Evolutionary conservation across 2,797 vertebrate genomes (phyloP), one percentile per base, ranked within the genome.

Genomic region (Mus caroli): DNA sequence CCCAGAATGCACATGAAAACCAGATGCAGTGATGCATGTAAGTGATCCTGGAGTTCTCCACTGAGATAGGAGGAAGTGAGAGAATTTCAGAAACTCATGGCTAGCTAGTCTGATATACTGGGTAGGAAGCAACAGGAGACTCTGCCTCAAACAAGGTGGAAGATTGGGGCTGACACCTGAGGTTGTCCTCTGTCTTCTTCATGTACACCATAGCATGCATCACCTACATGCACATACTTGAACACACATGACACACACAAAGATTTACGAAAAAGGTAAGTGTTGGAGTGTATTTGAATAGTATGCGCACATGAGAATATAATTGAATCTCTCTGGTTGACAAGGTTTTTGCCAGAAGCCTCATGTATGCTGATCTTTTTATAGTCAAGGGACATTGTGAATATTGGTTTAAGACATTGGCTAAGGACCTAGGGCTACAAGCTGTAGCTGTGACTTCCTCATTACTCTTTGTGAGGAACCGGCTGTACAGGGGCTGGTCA

Each of bases 381-480:
- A 26, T 31, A 46, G 50, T 26, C 8, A 17, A 22, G 50, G 31
- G 69, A 3, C 7, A 43, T 19, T 0, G 0, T 19, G 28, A 60
- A 52, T 54, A 3, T 13, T 34, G 58, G 52, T 80, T 13, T 17
- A 73, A 85, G 56, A 4, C 34, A 13, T 7, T 69, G 69, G 22
- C 46, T 26, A 46, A 62, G 6, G 46, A 40, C n/a, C 67, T 60
- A n/a, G 58, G 73, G 58, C 50, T 20, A 2, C 20, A 26, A 60
- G 1, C 26, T 60, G 12, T 3, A 31, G 34, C 15, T 67, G 9
- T 34, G 56, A 6, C 12, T 8, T 34, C 5, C 3, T 0, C 0
- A 19, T 2, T 20, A 22, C 31, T 60, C 17, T 17, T n/a, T 79
- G 37, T 1, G 19, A 78, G 9, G 67, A 40, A 58, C 24, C 5